Base-by-base conservation (phyloP, 2,113 vertebrate species). In the Odontophorus gujanensis region DNA sequence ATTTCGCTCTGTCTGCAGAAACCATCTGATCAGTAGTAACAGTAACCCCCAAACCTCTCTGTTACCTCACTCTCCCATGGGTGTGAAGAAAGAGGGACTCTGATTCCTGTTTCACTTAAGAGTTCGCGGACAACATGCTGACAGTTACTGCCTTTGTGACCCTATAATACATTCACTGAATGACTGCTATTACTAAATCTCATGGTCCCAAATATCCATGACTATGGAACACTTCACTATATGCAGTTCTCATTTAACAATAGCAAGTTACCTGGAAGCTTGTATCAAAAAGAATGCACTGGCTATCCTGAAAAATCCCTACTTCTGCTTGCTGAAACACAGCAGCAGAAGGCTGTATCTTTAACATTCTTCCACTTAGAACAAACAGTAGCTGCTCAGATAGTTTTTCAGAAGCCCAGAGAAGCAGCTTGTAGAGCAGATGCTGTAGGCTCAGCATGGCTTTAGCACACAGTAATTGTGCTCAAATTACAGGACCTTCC, bases 401-500 rank as follows among this genome's bases (percentile, higher is more conserved):
- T 30, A 51, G 16, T 38, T 81, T 71, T 53, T 57, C 53, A 14
- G 13, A 28, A 77, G 16, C 51, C n/a, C 42, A 59, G 59, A 81
- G 69, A 67, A 71, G 7, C 68, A 81, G 42, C 76, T 77, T 42
- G 34, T 28, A 42, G n/a, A 67, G n/a, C 7, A 22, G 38, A 42
- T 86, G 65, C 80, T 85, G 32, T 67, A 73, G 47, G 68, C 47
- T 51, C 68, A 51, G 47, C 34, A 38, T 51, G 48, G 68, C 47
- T 30, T 36, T 38, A 48, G 50, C 80, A 32, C 53, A 48, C 20
- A 22, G 76, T 62, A 93, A 85, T 38, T 38, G 67, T 47, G 45
- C 79, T 88, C 85, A 75, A 55, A 83, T 83, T 59, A 85, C 71
- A 16, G 11, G 47, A 47, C 57, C 34, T 75, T 82, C 66, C 88